Evolutionary conservation across 2,888 invertebrate genomes (phyloP).

Genomic region (Aphidius colemani): DNA sequence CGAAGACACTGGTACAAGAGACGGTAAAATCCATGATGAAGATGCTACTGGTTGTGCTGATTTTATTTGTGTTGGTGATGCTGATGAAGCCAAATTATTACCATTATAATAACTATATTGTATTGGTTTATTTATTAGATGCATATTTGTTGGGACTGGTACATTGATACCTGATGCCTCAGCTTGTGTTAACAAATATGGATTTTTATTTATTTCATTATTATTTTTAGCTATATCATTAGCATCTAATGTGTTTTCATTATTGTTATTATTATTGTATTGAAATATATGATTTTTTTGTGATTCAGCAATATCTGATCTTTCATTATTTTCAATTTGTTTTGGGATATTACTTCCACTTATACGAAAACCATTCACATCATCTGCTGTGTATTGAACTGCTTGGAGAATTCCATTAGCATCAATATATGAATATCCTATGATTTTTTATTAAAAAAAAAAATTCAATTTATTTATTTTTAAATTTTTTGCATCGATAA

Average conservation of each 20-base stretch:
- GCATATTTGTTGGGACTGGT: slow-evolving; percentile 21
- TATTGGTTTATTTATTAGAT: too few relatives aligned
- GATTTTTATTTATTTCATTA: slow-evolving; percentile 33
- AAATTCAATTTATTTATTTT: not conserved
- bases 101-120: too few relatives aligned
- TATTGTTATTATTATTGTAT: slow-evolving; percentile 21
- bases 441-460: not conserved
- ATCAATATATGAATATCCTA: slow-evolving; percentile 71
- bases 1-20: too few relatives aligned
- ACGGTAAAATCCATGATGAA: too few relatives aligned
- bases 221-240: slow-evolving; percentile 4
- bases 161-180: slow-evolving; percentile 45
- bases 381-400: slow-evolving; percentile 68
- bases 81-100: too few relatives aligned
- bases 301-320: slow-evolving; percentile 61
- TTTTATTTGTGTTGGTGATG: too few relatives aligned
- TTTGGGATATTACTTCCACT: slow-evolving; percentile 66
- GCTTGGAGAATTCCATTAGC: slow-evolving; percentile 69
- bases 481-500: too few relatives aligned
- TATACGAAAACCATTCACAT: slow-evolving; percentile 68
- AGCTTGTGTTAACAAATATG: slow-evolving; percentile 41
- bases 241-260: slow-evolving; percentile 23
- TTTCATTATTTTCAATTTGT: slow-evolving; percentile 53
- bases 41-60: too few relatives aligned
- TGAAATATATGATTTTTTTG: slow-evolving; percentile 57